A percentile compares a stretch with the other conserved stretches of the same genome.
Evolutionary conservation across 2,888 invertebrate species (phyloP).

Genomic region (Agrotis ipsilon): DNA sequence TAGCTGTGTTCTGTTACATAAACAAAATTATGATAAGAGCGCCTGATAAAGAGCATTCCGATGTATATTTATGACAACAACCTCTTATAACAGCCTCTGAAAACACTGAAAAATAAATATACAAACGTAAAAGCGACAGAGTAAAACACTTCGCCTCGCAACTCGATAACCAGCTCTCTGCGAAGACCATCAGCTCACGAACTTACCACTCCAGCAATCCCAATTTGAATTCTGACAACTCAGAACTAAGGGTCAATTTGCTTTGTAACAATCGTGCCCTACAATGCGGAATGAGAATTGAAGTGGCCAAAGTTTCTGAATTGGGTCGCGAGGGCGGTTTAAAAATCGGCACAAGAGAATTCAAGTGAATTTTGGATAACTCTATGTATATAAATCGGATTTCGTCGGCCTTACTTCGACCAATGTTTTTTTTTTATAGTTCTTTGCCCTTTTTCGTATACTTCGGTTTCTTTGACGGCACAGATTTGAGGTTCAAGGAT

Average conservation of each 20-base stretch:
- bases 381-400: slow-evolving; percentile 55
- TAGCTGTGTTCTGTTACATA: not conserved
- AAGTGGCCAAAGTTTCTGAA: slow-evolving; percentile 76
- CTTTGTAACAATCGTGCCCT: slow-evolving; percentile 64
- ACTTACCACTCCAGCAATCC: slow-evolving; percentile 57
- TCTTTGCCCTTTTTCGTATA: slow-evolving; percentile 5
- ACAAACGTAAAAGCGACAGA: slow-evolving; percentile 38
- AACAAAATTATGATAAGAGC: not conserved
- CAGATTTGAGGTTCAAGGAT: not conserved
- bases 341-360: slow-evolving; percentile 65
- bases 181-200: slow-evolving; percentile 69
- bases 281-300: slow-evolving; percentile 78
- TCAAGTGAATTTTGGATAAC: slow-evolving; percentile 53
- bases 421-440: slow-evolving; percentile 29
- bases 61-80: not conserved
- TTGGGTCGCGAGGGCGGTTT: slow-evolving; percentile 77
- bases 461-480: not conserved
- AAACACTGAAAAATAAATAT: slow-evolving; percentile 28
- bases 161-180: slow-evolving; percentile 63
- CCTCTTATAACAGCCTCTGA: not conserved
- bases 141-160: slow-evolving; percentile 50
- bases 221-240: slow-evolving; percentile 64
- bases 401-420: slow-evolving; percentile 22
- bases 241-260: slow-evolving; percentile 62
- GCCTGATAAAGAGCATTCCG: not conserved